Evolutionary conservation across 2,113 vertebrate species (phyloP).

Genomic region (Callipepla californica): DNA sequence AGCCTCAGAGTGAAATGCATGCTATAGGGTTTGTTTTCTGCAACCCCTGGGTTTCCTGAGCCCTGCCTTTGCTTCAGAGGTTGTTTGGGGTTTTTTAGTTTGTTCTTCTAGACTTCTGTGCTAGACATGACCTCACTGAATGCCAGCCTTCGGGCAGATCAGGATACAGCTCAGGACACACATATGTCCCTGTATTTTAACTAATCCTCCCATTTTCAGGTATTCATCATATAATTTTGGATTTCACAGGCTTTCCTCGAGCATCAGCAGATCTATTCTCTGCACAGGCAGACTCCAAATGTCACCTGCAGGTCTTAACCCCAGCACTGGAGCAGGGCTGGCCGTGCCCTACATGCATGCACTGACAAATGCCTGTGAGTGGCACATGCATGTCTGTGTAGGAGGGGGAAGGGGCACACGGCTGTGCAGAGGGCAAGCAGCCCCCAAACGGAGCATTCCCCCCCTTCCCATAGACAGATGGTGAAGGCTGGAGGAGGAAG

Average conservation of each 20-base stretch:
- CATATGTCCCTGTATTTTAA: neutral
- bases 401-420: neutral
- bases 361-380: neutral
- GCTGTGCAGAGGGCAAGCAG: neutral
- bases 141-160: neutral
- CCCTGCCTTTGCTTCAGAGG: neutral
- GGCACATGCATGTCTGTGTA: neutral
- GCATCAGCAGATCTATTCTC: neutral
- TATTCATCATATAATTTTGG: neutral
- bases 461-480: conserved; percentile 1
- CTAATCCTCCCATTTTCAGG: neutral
- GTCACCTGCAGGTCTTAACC: neutral
- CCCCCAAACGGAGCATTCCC: neutral
- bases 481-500: neutral
- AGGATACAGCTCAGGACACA: neutral
- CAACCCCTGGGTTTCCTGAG: neutral
- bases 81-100: neutral
- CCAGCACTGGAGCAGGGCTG: neutral
- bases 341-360: neutral
- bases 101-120: neutral
- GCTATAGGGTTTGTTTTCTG: neutral
- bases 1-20: neutral
- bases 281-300: neutral
- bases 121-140: neutral
- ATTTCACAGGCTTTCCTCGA: neutral